These are phyloP conservation scores for Thermophis baileyi DNA, from an alignment of 2,113 vertebrate species.

Conservation along the genomic window DNA sequence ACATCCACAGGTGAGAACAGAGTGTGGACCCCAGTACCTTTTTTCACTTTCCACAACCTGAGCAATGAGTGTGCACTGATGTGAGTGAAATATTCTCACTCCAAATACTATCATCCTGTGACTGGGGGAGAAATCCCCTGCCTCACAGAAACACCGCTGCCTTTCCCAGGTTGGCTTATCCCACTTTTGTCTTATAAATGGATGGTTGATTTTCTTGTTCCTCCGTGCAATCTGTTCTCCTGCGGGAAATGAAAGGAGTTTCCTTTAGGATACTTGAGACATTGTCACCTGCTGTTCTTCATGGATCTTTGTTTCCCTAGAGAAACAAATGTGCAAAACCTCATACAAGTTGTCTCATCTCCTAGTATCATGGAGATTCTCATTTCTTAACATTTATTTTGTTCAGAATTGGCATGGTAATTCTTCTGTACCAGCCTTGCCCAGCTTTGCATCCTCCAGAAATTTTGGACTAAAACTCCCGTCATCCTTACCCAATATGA, in stretches of 20 bases:
- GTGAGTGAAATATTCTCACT: not conserved
- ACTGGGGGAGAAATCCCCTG: not conserved
- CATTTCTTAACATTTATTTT: not conserved
- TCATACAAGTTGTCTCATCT: not conserved
- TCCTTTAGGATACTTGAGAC: not conserved
- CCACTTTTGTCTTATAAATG: not conserved
- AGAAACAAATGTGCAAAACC: not conserved
- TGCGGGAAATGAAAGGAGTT: not conserved
- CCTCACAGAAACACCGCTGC: not conserved
- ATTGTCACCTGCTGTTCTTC: not conserved
- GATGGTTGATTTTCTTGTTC: not conserved
- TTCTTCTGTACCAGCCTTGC: not conserved
- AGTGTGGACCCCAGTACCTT: not conserved
- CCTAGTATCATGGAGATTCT: not conserved
- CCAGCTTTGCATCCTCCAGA: not conserved
- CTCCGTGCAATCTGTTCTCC: not conserved
- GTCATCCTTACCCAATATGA: not conserved
- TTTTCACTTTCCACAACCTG: not conserved
- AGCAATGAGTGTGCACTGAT: not conserved
- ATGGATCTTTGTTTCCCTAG: not conserved
- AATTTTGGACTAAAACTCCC: not conserved
- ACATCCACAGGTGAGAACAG: slow-evolving; percentile 90
- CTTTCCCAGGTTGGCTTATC: not conserved
- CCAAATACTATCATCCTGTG: not conserved
- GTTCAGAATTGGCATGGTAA: not conserved